phyloP scores from a whole-genome alignment of 2,113 vertebrate genomes.

The Dascyllus trimaculatus region DNA sequence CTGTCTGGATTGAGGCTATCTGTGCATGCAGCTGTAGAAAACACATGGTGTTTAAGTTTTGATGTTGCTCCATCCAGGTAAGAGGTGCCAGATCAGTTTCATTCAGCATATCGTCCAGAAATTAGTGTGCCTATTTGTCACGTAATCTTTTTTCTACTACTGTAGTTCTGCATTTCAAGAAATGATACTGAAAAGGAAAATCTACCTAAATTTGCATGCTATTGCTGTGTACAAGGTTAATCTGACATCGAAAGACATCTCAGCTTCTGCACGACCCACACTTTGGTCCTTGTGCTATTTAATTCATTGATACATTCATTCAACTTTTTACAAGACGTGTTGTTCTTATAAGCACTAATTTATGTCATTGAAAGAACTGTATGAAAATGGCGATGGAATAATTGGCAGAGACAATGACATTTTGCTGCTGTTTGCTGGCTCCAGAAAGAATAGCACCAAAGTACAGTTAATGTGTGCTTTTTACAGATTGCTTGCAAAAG shows the following conservation, averaged over 20 bases:
- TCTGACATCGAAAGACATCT: neutral
- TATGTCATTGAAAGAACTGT: neutral
- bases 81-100: constrained; percentile 11
- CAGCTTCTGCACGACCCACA: neutral
- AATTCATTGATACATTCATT: neutral
- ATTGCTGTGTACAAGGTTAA: neutral
- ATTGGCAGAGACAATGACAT: constrained; percentile 10
- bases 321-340: neutral
- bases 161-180: constrained; percentile 7
- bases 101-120: constrained; percentile 8
- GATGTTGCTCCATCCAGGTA: constrained; percentile 43
- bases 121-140: neutral
- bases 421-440: constrained; percentile 23
- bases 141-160: neutral
- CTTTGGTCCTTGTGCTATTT: neutral
- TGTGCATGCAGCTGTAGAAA: constrained; percentile 51
- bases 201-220: neutral
- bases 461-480: constrained; percentile 5
- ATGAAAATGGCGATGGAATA: constrained; percentile 1
- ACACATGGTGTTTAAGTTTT: constrained; percentile 50
- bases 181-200: neutral
- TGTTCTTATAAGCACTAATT: constrained; percentile 4
- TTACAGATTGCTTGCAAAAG: constrained; percentile 30
- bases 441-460: constrained; percentile 15
- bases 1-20: constrained; percentile 62